phyloP scores from a whole-genome alignment of 1,140 invertebrate species.

The Amyelois transitella region DNA sequence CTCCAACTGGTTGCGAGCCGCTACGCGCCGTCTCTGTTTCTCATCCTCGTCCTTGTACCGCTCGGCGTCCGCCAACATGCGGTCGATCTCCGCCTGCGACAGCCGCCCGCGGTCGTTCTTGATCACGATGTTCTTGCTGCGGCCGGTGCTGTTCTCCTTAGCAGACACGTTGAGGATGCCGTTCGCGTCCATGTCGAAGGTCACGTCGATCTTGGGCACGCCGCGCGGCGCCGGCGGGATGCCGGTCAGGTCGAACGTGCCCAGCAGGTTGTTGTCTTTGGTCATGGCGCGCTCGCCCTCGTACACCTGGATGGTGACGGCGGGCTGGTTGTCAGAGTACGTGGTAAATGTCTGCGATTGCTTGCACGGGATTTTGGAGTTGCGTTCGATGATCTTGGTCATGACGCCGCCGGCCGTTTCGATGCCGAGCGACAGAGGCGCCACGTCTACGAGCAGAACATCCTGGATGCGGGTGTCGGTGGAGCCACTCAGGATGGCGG shows the following conservation, averaged over 20 bases:
- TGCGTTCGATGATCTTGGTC: slow-evolving; percentile 29
- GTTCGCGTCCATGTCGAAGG: slow-evolving; percentile 75
- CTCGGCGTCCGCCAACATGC: no score
- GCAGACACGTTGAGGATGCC: slow-evolving; percentile 77
- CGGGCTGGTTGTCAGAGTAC: slow-evolving; percentile 79
- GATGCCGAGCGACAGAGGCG: slow-evolving; percentile 68
- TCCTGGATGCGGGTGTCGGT: slow-evolving; percentile 71
- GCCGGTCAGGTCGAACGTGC: slow-evolving; percentile 83
- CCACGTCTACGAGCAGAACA: slow-evolving; percentile 64
- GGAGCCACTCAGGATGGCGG: slow-evolving; percentile 37
- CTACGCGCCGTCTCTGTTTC: slow-evolving; percentile 77
- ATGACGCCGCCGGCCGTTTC: slow-evolving; percentile 33
- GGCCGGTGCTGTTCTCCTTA: slow-evolving; percentile 64
- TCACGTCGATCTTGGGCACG: slow-evolving; percentile 77
- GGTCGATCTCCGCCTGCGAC: no score
- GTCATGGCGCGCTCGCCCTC: slow-evolving; percentile 26
- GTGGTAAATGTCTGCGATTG: slow-evolving; percentile 76
- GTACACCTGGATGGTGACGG: slow-evolving; percentile 59
- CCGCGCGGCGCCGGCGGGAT: slow-evolving; percentile 77
- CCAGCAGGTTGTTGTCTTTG: slow-evolving; percentile 82
- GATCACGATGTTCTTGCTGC: slow-evolving; percentile 65
- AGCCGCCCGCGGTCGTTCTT: no score
- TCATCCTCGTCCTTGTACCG: slow-evolving; percentile 79
- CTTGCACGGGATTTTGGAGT: slow-evolving; percentile 71
- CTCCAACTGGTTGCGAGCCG: slow-evolving; percentile 83